phyloP scores from a whole-genome alignment of 2,113 vertebrate species.

The Dascyllus trimaculatus region DNA sequence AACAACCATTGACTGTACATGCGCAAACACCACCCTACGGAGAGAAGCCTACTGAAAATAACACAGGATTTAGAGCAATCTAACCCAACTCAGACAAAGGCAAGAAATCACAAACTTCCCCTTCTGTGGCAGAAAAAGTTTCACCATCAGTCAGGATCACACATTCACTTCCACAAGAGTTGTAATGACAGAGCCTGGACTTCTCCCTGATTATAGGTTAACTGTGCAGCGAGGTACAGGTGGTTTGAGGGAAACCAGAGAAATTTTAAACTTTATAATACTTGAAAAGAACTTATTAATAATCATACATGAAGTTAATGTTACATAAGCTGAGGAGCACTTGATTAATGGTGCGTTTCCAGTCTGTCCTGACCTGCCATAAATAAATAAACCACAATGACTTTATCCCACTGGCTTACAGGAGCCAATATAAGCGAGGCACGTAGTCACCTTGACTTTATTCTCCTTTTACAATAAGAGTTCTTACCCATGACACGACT shows the following conservation, averaged over 20 bases:
- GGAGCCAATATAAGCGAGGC: not conserved
- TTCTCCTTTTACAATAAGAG: not conserved
- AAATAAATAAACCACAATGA: constrained; percentile 27
- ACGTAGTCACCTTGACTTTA: not conserved
- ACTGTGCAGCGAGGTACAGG: not conserved
- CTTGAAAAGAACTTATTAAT: not conserved
- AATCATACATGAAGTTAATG: not conserved
- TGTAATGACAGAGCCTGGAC: not conserved
- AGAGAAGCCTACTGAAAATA: not conserved
- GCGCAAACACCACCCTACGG: not conserved
- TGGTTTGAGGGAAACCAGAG: not conserved
- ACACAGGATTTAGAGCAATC: not conserved
- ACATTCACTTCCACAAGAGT: constrained; percentile 36
- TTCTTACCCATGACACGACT: not conserved
- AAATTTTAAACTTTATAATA: not conserved
- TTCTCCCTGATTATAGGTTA: not conserved
- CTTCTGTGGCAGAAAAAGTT: constrained; percentile 15
- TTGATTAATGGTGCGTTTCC: not conserved
- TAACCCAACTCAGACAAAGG: not conserved
- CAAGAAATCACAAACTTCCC: constrained; percentile 39
- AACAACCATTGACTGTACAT: not conserved
- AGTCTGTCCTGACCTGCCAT: constrained; percentile 5
- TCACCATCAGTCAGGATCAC: constrained; percentile 21
- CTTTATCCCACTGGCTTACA: not conserved
- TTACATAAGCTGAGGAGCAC: not conserved